phyloP scores from a whole-genome alignment of 92 coral and sea anemone genomes.

The Epizoanthus scotinus region DNA sequence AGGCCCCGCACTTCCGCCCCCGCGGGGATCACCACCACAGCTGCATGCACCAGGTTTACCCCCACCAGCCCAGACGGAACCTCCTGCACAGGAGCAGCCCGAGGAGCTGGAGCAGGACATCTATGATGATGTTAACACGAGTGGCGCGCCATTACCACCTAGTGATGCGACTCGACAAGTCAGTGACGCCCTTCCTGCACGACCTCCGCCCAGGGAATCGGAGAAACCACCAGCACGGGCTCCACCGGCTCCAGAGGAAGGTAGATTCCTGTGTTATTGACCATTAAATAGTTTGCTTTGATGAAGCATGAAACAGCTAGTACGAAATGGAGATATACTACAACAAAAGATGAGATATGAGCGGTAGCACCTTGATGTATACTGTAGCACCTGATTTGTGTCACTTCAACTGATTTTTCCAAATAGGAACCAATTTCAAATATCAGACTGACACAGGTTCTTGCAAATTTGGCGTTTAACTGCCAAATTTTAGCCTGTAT shows the following conservation, averaged over 20 bases:
- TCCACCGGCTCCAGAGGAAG: constrained; percentile 14
- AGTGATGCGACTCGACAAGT: not conserved
- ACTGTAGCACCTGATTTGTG: not conserved
- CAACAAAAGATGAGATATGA: too few species aligned
- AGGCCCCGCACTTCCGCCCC: constrained; percentile 34
- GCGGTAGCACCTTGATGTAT: too few species aligned
- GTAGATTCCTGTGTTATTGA: not conserved
- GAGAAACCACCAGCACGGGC: not conserved
- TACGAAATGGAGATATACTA: too few species aligned
- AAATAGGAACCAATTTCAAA: too few species aligned
- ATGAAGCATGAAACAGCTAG: too few species aligned
- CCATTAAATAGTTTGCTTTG: not conserved
- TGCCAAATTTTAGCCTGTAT: too few species aligned
- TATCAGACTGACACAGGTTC: too few species aligned
- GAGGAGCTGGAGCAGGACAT: constrained; percentile 56
- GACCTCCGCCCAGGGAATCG: constrained; percentile 8
- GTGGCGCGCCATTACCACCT: not conserved
- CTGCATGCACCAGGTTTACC: not conserved
- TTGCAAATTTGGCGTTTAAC: too few species aligned
- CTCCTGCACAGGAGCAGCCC: constrained; percentile 5
- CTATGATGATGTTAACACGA: constrained; percentile 38
- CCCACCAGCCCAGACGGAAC: constrained; percentile 2
- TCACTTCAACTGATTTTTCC: not conserved
- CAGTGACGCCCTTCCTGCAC: constrained; percentile 8
- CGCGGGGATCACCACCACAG: constrained; percentile 28